A percentile compares a stretch with the other conserved stretches of the same genome.
Evolutionary conservation across 1,140 invertebrate genomes (phyloP).

Genomic region (Micrasema longulum): DNA sequence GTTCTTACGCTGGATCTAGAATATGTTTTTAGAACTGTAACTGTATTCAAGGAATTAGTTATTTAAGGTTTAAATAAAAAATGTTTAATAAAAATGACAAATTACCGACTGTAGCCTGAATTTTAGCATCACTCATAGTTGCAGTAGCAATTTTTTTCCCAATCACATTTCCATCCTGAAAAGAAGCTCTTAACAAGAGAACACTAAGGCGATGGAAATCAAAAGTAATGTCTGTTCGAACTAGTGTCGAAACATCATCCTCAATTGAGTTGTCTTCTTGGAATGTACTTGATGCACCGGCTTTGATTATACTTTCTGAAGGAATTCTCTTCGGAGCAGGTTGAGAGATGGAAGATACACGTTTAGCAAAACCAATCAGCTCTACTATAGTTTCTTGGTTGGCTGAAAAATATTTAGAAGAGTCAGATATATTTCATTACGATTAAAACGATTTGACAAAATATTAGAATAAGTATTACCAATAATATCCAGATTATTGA

Average conservation of each 20-base stretch:
- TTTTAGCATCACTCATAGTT: slow-evolving; percentile 89
- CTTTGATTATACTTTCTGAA: slow-evolving; percentile 48
- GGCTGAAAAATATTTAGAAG: slow-evolving; percentile 68
- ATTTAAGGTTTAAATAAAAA: too few relatives aligned
- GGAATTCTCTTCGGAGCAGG: slow-evolving; percentile 39
- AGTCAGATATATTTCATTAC: neutral
- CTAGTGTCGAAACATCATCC: slow-evolving; percentile 46
- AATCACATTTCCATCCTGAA: slow-evolving; percentile 76
- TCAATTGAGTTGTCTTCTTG: slow-evolving; percentile 56
- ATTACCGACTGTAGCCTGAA: slow-evolving; percentile 86
- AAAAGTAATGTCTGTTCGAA: slow-evolving; percentile 85
- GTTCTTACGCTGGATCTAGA: too few relatives aligned
- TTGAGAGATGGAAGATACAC: slow-evolving; percentile 65
- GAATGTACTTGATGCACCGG: neutral
- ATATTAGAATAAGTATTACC: slow-evolving; percentile 64
- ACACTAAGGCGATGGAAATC: slow-evolving; percentile 94
- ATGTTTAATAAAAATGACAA: slow-evolving; percentile 40
- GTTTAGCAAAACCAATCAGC: slow-evolving; percentile 85
- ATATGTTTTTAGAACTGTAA: too few relatives aligned
- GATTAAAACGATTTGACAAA: neutral
- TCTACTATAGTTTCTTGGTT: slow-evolving; percentile 97
- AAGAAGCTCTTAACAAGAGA: slow-evolving; percentile 82
- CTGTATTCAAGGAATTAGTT: too few relatives aligned
- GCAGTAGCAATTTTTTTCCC: slow-evolving; percentile 94
- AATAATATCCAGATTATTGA: slow-evolving; percentile 95